Evolutionary conservation across 2,888 invertebrate genomes (phyloP).

Genomic region (Microdon myrmicae): DNA sequence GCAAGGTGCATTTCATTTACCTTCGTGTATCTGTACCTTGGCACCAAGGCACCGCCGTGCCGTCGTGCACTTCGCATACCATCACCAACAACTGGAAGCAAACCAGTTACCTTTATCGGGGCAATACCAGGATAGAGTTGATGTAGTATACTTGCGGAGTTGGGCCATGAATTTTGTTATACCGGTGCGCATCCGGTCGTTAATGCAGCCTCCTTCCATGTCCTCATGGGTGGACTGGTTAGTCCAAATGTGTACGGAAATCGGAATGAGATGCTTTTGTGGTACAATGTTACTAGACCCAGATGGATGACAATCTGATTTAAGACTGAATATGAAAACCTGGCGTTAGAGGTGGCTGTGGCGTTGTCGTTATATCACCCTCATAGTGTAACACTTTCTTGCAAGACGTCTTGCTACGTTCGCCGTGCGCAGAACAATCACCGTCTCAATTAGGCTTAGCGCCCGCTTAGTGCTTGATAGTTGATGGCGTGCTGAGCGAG

Average conservation of each 20-base stretch:
- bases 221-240: conserved; percentile 40
- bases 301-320: conserved; percentile 20
- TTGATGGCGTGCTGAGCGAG: conserved; percentile 39
- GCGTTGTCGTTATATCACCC: conserved; percentile 43
- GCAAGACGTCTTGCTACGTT: conserved; percentile 3
- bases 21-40: conserved; percentile 22
- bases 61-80: conserved; percentile 8
- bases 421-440: conserved; percentile 10
- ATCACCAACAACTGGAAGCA: conserved; percentile 24
- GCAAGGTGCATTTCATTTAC: conserved; percentile 50
- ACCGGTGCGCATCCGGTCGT: conserved; percentile 50
- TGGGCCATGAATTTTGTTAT: conserved; percentile 44
- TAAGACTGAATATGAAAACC: conserved; percentile 4
- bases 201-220: conserved; percentile 24
- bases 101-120: conserved; percentile 46
- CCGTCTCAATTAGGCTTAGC: conserved; percentile 34
- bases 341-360: conserved; percentile 11
- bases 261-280: conserved; percentile 8
- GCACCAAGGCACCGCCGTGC: conserved; percentile 5
- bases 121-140: conserved; percentile 46
- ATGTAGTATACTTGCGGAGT: too few species aligned
- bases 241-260: conserved; percentile 24
- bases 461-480: conserved; percentile 41
- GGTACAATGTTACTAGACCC: conserved; percentile 7
- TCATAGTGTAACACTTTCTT: conserved; percentile 29